A percentile compares a stretch with the other conserved stretches of the same genome.
Evolutionary conservation across 2,888 invertebrate genomes (phyloP).

Genomic region (Nephrotoma flavescens): DNA sequence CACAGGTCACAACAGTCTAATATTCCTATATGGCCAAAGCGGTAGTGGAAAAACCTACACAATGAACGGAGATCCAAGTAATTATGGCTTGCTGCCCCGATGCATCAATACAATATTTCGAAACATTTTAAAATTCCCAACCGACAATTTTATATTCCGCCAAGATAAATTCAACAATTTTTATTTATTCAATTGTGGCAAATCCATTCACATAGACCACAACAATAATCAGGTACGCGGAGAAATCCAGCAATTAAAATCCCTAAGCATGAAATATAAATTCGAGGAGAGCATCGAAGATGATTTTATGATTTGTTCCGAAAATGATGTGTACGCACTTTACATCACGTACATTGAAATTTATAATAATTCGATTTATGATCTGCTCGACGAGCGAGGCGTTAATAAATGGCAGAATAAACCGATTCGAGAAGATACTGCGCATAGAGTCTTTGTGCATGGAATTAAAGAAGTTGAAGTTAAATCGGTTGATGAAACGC

Average conservation of each 20-base stretch:
- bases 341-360: not conserved
- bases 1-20: not conserved
- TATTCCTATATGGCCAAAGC: not conserved
- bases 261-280: not conserved
- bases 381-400: not conserved
- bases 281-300: not conserved
- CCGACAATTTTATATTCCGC: not conserved
- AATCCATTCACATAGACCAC: not conserved
- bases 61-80: not conserved
- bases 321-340: not conserved
- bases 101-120: not conserved
- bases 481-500: not conserved
- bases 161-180: conserved; percentile 1
- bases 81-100: not conserved
- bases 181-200: not conserved
- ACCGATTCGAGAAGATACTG: not conserved
- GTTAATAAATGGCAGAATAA: conserved; percentile 1
- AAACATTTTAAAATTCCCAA: not conserved
- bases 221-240: not conserved
- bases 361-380: not conserved
- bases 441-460: not conserved
- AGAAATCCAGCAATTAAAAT: not conserved
- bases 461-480: not conserved
- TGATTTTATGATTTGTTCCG: not conserved
- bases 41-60: not conserved